phyloP scores from a whole-genome alignment of 2,797 vertebrate genomes.

The Valencia hispanica region DNA sequence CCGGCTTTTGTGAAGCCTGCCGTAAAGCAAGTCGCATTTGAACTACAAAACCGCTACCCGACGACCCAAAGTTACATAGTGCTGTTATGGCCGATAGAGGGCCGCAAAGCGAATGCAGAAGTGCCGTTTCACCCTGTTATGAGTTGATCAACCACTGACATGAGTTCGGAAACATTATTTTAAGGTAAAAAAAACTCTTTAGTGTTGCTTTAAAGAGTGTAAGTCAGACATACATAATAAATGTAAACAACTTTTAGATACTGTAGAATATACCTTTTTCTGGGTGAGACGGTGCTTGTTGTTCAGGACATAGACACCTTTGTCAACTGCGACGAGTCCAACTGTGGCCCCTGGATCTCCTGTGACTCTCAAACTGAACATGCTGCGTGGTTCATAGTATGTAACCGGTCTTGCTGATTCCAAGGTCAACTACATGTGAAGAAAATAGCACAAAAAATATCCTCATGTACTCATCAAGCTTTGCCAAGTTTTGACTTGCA shows the following conservation, averaged over 20 bases:
- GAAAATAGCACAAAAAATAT: not conserved
- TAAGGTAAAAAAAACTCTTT: no score
- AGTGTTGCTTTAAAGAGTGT: no score
- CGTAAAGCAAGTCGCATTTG: no score
- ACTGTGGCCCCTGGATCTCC: conserved; percentile 81
- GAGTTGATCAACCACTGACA: no score
- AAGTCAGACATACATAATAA: not conserved
- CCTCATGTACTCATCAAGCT: not conserved
- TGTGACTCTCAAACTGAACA: conserved; percentile 79
- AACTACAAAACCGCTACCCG: no score
- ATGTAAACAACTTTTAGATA: not conserved
- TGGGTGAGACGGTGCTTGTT: conserved; percentile 86
- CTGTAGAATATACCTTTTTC: conserved; percentile 70
- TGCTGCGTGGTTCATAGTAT: conserved; percentile 57
- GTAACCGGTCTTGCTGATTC: not conserved
- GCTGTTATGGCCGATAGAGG: no score
- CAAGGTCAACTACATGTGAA: conserved; percentile 26
- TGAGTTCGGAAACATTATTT: no score
- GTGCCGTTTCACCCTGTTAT: no score
- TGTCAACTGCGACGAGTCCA: conserved; percentile 88
- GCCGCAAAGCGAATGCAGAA: no score
- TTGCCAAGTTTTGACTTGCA: not conserved
- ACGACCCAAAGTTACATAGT: no score
- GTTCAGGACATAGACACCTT: conserved; percentile 85
- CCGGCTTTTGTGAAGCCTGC: no score